A percentile compares a stretch with the other conserved stretches of the same genome.
Evolutionary conservation across 1,140 invertebrate genomes (phyloP).

Genomic region (Anastrepha ludens): DNA sequence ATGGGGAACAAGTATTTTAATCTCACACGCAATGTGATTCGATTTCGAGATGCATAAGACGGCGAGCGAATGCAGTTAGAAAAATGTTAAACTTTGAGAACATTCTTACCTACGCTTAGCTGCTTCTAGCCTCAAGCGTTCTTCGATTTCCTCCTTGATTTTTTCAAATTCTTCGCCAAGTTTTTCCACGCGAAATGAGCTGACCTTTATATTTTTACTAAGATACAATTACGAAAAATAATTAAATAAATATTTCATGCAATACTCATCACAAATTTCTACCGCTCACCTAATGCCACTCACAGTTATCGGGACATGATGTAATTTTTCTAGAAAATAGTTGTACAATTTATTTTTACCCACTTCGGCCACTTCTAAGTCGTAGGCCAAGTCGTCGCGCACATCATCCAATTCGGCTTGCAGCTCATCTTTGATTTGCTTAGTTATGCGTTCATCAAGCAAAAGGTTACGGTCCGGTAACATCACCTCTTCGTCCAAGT

Average conservation of each 20-base stretch:
- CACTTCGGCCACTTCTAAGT: conserved; percentile 82
- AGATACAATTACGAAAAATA: conserved; percentile 2
- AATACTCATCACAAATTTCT: background rate
- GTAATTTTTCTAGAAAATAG: conserved; percentile 81
- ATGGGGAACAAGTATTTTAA: too few relatives aligned
- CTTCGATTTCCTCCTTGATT: conserved; percentile 76
- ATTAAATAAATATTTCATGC: background rate
- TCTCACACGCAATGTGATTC: too few relatives aligned
- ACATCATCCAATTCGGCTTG: conserved; percentile 79
- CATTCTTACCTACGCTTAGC: conserved; percentile 67
- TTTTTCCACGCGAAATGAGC: conserved; percentile 79
- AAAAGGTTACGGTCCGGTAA: conserved; percentile 78
- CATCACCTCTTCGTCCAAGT: conserved; percentile 78
- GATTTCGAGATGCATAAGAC: background rate
- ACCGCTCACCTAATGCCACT: conserved; percentile 75
- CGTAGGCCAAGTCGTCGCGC: conserved; percentile 78
- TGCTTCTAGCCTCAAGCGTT: conserved; percentile 77
- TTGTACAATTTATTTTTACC: conserved; percentile 82
- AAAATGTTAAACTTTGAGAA: too few relatives aligned
- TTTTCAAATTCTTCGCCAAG: conserved; percentile 77
- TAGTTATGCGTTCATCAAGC: conserved; percentile 79
- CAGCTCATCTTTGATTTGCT: conserved; percentile 78
- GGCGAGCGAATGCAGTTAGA: too few relatives aligned
- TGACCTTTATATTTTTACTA: conserved; percentile 73
- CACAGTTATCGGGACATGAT: conserved; percentile 80